phyloP scores from a whole-genome alignment of 2,797 vertebrate species.

The Gymnopithys bicolor region DNA sequence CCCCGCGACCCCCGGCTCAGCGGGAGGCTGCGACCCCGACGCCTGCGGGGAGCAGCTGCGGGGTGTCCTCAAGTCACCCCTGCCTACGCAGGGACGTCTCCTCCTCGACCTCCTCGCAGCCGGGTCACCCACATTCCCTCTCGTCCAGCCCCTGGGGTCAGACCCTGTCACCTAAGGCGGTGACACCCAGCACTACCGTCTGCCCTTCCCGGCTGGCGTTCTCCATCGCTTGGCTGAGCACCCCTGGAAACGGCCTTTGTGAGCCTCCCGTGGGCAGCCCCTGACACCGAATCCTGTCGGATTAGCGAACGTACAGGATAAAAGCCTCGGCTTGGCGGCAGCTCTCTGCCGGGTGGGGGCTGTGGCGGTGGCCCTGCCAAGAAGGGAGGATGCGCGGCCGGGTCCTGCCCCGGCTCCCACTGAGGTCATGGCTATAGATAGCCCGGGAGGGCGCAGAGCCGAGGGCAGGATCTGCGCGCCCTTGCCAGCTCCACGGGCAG shows the following conservation, averaged over 20 bases:
- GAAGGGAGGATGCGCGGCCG: not conserved
- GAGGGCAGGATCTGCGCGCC: not conserved
- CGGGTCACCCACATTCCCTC: not conserved
- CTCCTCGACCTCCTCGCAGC: not conserved
- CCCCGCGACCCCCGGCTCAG: not conserved
- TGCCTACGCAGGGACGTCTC: not conserved
- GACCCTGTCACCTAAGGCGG: not conserved
- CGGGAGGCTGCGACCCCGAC: not conserved
- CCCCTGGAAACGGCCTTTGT: not conserved
- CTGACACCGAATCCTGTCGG: slow-evolving; percentile 11
- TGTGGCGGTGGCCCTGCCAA: not conserved
- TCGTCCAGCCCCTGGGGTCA: not conserved
- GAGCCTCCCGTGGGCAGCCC: not conserved
- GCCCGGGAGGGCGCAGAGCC: not conserved
- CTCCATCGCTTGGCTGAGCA: not conserved
- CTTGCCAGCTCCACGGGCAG: not conserved
- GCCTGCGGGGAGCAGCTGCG: slow-evolving; percentile 38
- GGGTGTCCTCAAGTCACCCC: slow-evolving; percentile 47
- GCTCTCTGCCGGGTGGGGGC: slow-evolving; percentile 6
- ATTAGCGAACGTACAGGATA: slow-evolving; percentile 7
- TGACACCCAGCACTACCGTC: not conserved
- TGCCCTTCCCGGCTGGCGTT: not conserved
- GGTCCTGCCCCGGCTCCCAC: slow-evolving; percentile 12
- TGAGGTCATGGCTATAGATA: slow-evolving; percentile 63
- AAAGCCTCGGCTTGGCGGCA: slow-evolving; percentile 1